Conservation (phyloP, 2,113 vertebrate genomes). For the Pseudolaguvia tuberculata region DNA sequence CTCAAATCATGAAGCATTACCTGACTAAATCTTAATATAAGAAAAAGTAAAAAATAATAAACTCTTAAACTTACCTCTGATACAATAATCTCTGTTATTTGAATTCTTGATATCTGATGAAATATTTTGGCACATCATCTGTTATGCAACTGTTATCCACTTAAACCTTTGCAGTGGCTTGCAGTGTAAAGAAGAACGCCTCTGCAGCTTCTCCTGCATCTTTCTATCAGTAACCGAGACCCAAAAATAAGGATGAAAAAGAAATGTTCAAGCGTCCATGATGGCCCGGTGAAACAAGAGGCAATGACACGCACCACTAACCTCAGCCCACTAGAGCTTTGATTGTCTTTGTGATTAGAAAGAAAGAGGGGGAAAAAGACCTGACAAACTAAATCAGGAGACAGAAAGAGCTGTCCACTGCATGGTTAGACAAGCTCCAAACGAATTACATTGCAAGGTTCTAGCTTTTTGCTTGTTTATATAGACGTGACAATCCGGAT, state of each 20-base stretch:
- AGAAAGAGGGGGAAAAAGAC: constrained; percentile 23
- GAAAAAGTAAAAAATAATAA: no score
- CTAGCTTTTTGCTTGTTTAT: background rate
- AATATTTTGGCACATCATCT: background rate
- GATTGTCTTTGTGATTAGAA: constrained; percentile 26
- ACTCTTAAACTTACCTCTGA: no score
- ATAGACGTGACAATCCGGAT: constrained; percentile 1
- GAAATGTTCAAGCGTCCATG: constrained; percentile 14
- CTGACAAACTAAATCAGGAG: constrained; percentile 24
- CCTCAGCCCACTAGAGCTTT: constrained; percentile 17
- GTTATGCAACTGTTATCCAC: background rate
- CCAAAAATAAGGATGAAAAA: background rate
- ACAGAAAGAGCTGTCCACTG: constrained; percentile 9
- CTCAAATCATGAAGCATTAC: no score
- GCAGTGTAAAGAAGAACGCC: constrained; percentile 1
- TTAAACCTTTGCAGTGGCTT: constrained; percentile 3
- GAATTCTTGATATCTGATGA: constrained; percentile 1
- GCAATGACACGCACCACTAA: constrained; percentile 39
- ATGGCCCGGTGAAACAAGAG: constrained; percentile 22
- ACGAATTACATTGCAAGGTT: constrained; percentile 1
- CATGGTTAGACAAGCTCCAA: constrained; percentile 13
- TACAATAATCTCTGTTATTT: background rate
- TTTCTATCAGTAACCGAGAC: constrained; percentile 22
- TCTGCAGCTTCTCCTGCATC: constrained; percentile 3
- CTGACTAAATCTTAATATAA: no score